Evolutionary conservation across 2,888 invertebrate species (phyloP), one percentile per base, ranked within the genome.

Genomic region (Nemoura dubitans): DNA sequence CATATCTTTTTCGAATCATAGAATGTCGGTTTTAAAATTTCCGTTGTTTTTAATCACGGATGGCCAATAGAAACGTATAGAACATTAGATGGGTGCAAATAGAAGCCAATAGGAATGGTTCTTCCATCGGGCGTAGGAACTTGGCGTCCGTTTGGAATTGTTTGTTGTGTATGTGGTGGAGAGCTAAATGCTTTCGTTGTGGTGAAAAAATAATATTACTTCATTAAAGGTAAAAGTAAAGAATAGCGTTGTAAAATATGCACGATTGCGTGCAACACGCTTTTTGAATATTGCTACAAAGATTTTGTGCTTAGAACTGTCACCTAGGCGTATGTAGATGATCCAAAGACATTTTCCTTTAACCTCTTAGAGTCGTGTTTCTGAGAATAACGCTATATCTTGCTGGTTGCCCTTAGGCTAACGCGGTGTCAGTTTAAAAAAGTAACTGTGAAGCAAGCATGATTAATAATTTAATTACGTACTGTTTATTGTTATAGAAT

Each of bases 101-200:
- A 29, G 30, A 28, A 80, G 80, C 86, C 86, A 86, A 86, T 86
- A 25, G 76, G 14, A 85, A 26, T 36, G n/a, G 5, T 16, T 80
- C 43, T 82, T 76, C 43, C 82, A 85, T 14, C 25, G 6, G n/a
- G 59, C 36, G 36, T 85, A 14, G 87, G 87, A 28, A 85, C 76
- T 43, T 85, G 87, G 87, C 87, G 87, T 87, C 86, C 82, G 76
- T 87, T 87, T 85, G 85, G 85, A 85, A 85, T 84, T 26, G 29
- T 29, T 81, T 81, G 29, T 78, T 78, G 78, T 78, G 25, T 78
- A 29, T 78, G 78, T 78, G 78, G 78, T 6, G 78, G 78, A 14
- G 78, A 25, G 14, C 25, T 78, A 26, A 78, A 78, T 78, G 77
- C 10, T 10, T 6, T 78, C 26, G 78, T 6, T 10, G 78, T 16